These are phyloP conservation scores for Syngnathus floridae DNA, from an alignment of 2,113 vertebrate species.

Conservation along the genomic window DNA sequence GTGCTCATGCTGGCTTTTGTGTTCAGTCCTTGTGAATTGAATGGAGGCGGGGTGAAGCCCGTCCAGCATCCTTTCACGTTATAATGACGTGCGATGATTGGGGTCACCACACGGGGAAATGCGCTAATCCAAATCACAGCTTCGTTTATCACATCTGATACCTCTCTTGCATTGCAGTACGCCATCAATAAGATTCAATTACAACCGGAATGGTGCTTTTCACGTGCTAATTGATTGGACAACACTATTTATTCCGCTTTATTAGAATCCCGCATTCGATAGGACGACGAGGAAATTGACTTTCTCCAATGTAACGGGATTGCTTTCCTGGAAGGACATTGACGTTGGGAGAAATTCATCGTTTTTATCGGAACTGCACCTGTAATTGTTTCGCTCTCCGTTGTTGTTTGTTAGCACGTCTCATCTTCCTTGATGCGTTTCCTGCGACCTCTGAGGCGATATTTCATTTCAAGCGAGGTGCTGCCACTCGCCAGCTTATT, in stretches of 20 bases:
- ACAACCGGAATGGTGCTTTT: constrained; percentile 17
- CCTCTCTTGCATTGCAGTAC: neutral
- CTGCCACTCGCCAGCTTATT: neutral
- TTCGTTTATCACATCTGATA: constrained; percentile 3
- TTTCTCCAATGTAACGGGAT: neutral
- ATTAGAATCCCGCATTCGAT: neutral
- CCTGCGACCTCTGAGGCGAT: neutral
- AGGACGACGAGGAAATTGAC: neutral
- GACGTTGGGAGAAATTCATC: neutral
- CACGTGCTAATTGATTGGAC: constrained; percentile 31
- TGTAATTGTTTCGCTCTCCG: neutral
- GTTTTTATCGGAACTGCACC: neutral
- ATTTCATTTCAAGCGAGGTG: neutral
- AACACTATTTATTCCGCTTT: constrained; percentile 26
- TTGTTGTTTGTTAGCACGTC: too few relatives aligned
- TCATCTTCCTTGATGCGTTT: neutral
- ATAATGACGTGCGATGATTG: constrained; percentile 31
- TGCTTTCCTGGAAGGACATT: constrained; percentile 2
- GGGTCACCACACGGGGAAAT: constrained; percentile 2
- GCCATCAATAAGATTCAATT: constrained; percentile 20
- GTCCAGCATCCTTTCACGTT: constrained; percentile 28
- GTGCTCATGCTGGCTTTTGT: constrained; percentile 23
- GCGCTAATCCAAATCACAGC: neutral
- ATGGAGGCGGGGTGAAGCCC: constrained; percentile 13
- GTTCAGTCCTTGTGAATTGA: constrained; percentile 5